Evolutionary conservation across 2,113 vertebrate species (phyloP), one percentile per base, ranked within the genome.

Genomic region (Channa argus): DNA sequence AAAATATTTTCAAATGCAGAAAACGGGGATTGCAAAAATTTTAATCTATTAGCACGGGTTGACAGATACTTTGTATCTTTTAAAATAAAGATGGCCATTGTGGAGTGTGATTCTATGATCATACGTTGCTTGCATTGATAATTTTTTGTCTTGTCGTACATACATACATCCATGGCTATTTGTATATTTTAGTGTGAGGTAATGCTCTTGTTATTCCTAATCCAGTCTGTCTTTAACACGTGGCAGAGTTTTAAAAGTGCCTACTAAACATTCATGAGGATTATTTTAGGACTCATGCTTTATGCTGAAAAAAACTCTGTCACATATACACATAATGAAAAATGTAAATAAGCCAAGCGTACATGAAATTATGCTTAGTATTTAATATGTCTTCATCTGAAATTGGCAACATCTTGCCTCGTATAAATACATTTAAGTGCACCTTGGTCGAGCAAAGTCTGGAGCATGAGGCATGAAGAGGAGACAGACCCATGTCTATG

Each of bases 361-460:
- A 59, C 34, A 62, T 51, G 4, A 79, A 75, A 43, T 55, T 50
- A 69, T 55, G 68, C 50, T 75, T 49, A 24, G 56, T 61, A 54
- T 86, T 74, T 50, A 47, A 82, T 36, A 81, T 85, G 24, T 82
- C 82, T 88, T 83, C 81, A 85, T 87, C 58, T 85, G 63, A 84
- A 80, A 81, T 53, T 38, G 53, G 56, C 83, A 83, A 73, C 62
- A 44, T 70, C 14, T 77, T 76, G 65, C 82, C 72, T 71, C 84
- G 84, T 74, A 85, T 88, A 91, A 90, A 89, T 85, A 91, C 2
- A 24, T 87, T 84, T 91, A 91, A 93, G 86, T 91, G 88, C 91
- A 91, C 83, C 84, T 83, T 2, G 45, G 82, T 89, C 73, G 81
- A 84, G 76, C 79, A 86, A 61, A 71, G 62, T 83, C 79, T 75